Evolutionary conservation across 2,888 invertebrate species (phyloP).

Genomic region (Lacanobia wlatinum): DNA sequence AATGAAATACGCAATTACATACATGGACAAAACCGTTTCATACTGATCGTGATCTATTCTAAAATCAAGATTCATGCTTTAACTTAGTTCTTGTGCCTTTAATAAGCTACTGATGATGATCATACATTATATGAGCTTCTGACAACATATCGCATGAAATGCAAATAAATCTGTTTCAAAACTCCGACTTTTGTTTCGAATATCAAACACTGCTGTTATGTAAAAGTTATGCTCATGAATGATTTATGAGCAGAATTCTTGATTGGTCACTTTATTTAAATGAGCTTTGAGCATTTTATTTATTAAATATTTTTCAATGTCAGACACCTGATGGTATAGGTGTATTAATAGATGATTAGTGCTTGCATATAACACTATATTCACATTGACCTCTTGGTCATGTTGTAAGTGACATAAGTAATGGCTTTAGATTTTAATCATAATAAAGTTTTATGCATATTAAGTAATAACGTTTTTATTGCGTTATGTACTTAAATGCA

Average conservation of each 20-base stretch:
- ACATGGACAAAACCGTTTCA: not conserved
- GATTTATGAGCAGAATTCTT: conserved; percentile 24
- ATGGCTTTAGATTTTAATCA: conserved; percentile 11
- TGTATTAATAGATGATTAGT: conserved; percentile 21
- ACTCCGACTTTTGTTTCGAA: not conserved
- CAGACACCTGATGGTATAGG: conserved; percentile 19
- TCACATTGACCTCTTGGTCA: conserved; percentile 14
- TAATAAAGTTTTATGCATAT: conserved; percentile 28
- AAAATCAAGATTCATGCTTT: not conserved
- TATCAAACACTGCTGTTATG: conserved; percentile 9
- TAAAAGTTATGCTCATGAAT: conserved; percentile 25
- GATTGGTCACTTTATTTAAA: conserved; percentile 12
- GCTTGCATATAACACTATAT: not conserved
- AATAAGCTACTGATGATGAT: not conserved
- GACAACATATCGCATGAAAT: not conserved
- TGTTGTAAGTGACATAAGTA: conserved; percentile 7
- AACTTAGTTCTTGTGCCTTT: no score
- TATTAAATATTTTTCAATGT: conserved; percentile 37
- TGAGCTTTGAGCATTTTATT: conserved; percentile 11
- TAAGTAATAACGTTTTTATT: not conserved
- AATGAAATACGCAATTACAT: no score
- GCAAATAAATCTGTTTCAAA: not conserved
- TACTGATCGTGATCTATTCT: not conserved
- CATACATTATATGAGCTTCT: not conserved
- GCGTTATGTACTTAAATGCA: not conserved